Base-by-base conservation (phyloP, 1,140 invertebrate species). In the Scaptomyza graminum region DNA sequence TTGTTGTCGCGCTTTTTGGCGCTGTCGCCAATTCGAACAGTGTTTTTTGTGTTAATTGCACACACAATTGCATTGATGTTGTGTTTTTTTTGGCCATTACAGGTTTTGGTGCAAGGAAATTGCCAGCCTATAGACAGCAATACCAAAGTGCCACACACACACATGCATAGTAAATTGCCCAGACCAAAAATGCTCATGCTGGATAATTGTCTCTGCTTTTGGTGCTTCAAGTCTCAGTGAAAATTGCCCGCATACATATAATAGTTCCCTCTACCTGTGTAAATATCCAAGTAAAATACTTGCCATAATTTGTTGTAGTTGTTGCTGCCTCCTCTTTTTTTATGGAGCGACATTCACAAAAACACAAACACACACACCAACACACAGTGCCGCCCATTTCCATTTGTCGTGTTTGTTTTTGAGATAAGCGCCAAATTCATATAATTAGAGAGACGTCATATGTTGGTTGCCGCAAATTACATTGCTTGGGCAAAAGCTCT, bases 401-500 rank as follows among this genome's bases (percentile, higher is more conserved):
- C 69, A 68, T 80, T 80, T 84, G 76, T 76, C 81, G 70, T 87
- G 77, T 85, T 87, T 78, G 74, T 82, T 68, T 68, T 74, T 66
- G 69, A 81, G 81, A 85, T 85, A 87, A 81, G 81, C 82, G 62
- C 69, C 62, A 81, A 81, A 87, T 78, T 85, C 77, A 72, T 77
- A 87, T 87, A 85, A 85, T 87, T 85, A 87, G 82, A 77, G 69
- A 59, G 65, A 59, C 74, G 81, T 87, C 82, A 77, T 68, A 76
- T 83, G 66, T 72, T 84, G 76, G 66, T 72, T 84, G 76, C 69
- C 74, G 70, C 70, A 74, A 83, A 82, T 71, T 84, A 78, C 76
- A 84, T 80, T 85, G 80, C 55, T 49, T 66, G 47, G 39, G 7
- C 31, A 49, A 51, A 65, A 52, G 39, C 37, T 16, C 44, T 34